phyloP scores from a whole-genome alignment of 2,113 vertebrate species.

The Ibidorhyncha struthersii region DNA sequence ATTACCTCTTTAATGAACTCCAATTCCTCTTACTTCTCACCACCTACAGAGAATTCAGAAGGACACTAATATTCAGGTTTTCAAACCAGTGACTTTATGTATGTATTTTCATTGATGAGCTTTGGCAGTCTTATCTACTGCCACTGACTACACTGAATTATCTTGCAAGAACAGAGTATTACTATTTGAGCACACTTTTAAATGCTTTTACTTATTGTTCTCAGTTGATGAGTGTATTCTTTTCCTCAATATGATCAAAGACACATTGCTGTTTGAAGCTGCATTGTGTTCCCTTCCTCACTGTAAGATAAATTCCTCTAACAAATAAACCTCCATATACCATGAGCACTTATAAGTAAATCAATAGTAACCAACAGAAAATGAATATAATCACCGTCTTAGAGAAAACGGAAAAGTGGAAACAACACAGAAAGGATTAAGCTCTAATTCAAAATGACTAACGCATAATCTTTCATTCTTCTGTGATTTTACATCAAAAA shows the following conservation, averaged over 20 bases:
- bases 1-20: not conserved
- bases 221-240: not conserved
- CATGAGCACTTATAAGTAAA: not conserved
- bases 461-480: not conserved
- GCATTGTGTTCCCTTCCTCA: not conserved
- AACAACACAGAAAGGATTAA: not conserved
- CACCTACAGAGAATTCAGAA: not conserved
- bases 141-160: not conserved
- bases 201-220: not conserved
- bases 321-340: not conserved
- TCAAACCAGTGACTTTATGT: not conserved
- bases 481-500: not conserved
- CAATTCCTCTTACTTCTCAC: not conserved
- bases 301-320: not conserved
- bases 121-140: not conserved
- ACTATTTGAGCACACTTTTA: not conserved
- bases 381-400: not conserved
- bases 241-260: not conserved
- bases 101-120: not conserved
- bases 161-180: not conserved
- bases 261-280: not conserved
- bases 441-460: not conserved
- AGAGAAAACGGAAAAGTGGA: not conserved
- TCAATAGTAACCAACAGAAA: not conserved
- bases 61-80: not conserved